Evolutionary conservation across 2,888 invertebrate species (phyloP), one percentile per base, ranked within the genome.

Genomic region (Drosophila algonquin): DNA sequence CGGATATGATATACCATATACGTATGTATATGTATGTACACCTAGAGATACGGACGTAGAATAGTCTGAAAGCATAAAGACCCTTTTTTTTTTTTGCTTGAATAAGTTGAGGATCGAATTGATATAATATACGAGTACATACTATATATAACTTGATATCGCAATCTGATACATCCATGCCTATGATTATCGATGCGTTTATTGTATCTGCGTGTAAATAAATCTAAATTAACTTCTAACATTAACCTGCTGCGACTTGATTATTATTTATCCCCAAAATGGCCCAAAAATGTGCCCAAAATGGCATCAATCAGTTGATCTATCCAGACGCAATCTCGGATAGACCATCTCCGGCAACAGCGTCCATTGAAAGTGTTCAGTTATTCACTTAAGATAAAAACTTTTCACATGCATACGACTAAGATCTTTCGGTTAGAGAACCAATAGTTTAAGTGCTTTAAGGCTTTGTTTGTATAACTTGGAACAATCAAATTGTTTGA

Each of bases 401-500:
- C 47, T 51, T 48, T 32, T 35, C 35, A 64, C 40, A 47, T 47
- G 14, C 47, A 16, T 67, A 67, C 40, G 50, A 69, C 35, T 67
- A 67, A 70, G 70, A 51, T 69, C 50, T 40, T 51, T 58, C 44
- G 65, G 58, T 27, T 57, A 67, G 58, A 67, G 69, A 69, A 75
- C 64, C 53, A 64, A 73, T 85, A 79, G 58, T 73, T 87, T 87
- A 85, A 85, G 87, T 89, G 82, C 80, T 65, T 74, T 72, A 71
- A 63, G 69, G 70, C 72, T 89, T 85, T 71, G 73, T 84, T 89
- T 89, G 85, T 81, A 87, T 77, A 87, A 87, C 90, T 87, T 83
- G 81, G 88, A 88, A 90, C 90, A 90, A 88, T 90, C 87, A 89
- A 87, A 88, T 88, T 80, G 86, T 89, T 86, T 89, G 80, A 87